A percentile compares a stretch with the other conserved stretches of the same genome.
Evolutionary conservation across 1,140 invertebrate species (phyloP).

Genomic region (Drosophila setifemur): DNA sequence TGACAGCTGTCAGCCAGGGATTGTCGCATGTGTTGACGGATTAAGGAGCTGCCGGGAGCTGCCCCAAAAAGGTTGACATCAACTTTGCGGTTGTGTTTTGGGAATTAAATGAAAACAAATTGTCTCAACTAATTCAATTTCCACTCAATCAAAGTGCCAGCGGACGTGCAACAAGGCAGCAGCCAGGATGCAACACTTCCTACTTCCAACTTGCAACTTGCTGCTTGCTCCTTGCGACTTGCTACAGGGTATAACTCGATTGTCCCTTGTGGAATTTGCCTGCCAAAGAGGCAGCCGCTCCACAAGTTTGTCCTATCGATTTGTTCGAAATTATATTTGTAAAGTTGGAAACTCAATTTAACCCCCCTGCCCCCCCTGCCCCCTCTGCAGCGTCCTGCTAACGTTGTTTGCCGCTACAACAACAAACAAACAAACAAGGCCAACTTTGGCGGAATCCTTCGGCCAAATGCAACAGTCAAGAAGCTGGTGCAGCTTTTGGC

Average conservation of each 20-base stretch:
- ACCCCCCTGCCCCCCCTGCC: conserved; percentile 20
- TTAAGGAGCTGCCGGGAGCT: conserved; percentile 11
- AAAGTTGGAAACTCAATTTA: conserved; percentile 73
- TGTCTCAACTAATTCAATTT: conserved; percentile 68
- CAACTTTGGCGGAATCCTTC: conserved; percentile 22
- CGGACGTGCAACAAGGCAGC: conserved; percentile 12
- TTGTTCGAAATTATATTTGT: conserved; percentile 73
- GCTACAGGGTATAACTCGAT: conserved; percentile 56
- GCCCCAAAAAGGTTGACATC: conserved; percentile 1
- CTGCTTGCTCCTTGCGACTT: background rate
- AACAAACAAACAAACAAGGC: conserved; percentile 8
- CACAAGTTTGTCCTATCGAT: conserved; percentile 71
- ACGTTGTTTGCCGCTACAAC: conserved; percentile 12
- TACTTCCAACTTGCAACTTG: conserved; percentile 12
- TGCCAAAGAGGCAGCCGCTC: conserved; percentile 21
- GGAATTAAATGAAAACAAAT: conserved; percentile 69
- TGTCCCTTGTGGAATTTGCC: conserved; percentile 55
- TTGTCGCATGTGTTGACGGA: conserved; percentile 45
- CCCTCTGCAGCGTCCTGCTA: background rate
- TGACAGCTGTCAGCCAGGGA: conserved; percentile 45
- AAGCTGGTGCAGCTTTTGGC: conserved; percentile 33
- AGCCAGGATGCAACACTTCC: conserved; percentile 1
- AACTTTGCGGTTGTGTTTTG: conserved; percentile 28
- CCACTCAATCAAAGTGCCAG: conserved; percentile 59
- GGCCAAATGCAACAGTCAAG: conserved; percentile 64